A percentile compares a stretch with the other conserved stretches of the same genome.
Conservation (phyloP, 1,140 invertebrate species). For the Ceratina calcarata region DNA sequence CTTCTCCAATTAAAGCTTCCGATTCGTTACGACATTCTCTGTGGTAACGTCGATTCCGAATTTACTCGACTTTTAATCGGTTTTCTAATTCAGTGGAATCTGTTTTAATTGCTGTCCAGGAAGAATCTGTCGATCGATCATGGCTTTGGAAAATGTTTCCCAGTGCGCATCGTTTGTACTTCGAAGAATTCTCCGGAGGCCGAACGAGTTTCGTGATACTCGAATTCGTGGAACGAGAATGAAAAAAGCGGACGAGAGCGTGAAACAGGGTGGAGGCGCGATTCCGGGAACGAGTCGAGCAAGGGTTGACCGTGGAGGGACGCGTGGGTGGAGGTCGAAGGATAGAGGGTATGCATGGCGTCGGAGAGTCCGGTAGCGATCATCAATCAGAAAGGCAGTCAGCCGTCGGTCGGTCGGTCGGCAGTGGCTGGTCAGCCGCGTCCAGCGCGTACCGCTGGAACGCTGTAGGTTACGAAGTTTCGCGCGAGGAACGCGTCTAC, state of each 20-base stretch:
- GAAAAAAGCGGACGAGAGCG: no score
- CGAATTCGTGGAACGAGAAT: constrained; percentile 44
- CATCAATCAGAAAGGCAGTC: constrained; percentile 79
- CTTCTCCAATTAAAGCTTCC: neutral
- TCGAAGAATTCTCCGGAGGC: no score
- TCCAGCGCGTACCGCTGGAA: constrained; percentile 49
- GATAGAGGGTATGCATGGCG: constrained; percentile 72
- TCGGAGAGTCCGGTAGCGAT: constrained; percentile 78
- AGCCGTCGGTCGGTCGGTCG: constrained; percentile 76
- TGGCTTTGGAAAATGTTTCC: no score
- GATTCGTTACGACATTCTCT: no score
- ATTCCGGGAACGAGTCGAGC: constrained; percentile 60
- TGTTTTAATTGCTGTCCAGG: no score
- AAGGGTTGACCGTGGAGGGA: constrained; percentile 55
- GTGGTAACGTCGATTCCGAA: no score
- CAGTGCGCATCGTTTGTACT: no score
- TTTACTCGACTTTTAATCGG: no score
- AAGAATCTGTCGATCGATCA: no score
- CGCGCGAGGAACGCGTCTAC: constrained; percentile 60
- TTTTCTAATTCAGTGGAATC: no score
- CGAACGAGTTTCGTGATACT: neutral
- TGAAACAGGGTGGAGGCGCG: constrained; percentile 54
- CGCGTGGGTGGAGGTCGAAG: constrained; percentile 64
- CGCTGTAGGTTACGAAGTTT: constrained; percentile 52
- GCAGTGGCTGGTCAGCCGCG: constrained; percentile 64